Conservation (phyloP, 2,113 vertebrate species). For the Calidris pygmaea region DNA sequence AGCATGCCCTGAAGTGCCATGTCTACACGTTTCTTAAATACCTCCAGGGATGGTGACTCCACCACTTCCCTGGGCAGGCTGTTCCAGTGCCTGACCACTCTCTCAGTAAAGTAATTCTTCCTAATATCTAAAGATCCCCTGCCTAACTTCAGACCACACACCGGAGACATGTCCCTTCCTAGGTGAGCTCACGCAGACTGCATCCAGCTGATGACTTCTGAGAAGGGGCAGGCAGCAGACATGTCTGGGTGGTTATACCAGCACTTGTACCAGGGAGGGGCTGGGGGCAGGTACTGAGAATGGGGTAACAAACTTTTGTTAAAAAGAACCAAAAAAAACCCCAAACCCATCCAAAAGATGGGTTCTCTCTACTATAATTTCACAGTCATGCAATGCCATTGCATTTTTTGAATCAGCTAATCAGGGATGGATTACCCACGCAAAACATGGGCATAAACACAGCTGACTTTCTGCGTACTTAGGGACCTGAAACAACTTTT, state of each 20-base stretch:
- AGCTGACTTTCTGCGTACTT: not conserved
- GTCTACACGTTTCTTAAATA: too few species aligned
- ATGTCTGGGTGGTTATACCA: not conserved
- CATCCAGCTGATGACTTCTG: not conserved
- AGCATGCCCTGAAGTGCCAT: too few species aligned
- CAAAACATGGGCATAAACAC: not conserved
- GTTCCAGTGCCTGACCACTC: too few species aligned
- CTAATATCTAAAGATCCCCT: too few species aligned
- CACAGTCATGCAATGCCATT: not conserved
- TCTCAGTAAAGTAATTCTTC: too few species aligned
- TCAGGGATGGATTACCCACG: not conserved
- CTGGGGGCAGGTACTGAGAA: rapidly evolving
- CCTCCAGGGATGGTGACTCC: too few species aligned
- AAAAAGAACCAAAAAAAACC: not conserved
- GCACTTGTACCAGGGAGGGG: not conserved
- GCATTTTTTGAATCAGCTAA: not conserved
- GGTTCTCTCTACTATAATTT: not conserved
- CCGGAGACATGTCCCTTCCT: rapidly evolving
- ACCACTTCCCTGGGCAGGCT: too few species aligned
- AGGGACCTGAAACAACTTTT: not conserved
- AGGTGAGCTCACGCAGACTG: rapidly evolving
- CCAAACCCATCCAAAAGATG: not conserved
- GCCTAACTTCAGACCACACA: too few species aligned
- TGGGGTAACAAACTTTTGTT: not conserved
- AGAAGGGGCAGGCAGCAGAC: not conserved